Evolutionary conservation across 2,797 vertebrate species (phyloP).

Genomic region (Falco peregrinus): DNA sequence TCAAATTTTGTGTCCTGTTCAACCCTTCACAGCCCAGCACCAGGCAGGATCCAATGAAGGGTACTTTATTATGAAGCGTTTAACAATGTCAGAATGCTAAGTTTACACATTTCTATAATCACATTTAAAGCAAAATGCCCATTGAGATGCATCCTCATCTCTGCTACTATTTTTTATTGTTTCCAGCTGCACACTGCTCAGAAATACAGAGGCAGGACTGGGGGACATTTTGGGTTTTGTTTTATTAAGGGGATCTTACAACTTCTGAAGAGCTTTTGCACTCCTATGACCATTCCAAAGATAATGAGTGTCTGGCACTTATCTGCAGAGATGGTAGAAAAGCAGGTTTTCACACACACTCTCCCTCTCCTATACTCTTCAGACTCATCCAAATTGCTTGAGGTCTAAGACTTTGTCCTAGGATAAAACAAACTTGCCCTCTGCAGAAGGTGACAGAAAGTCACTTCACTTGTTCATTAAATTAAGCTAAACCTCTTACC

Average conservation of each 20-base stretch:
- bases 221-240: background rate
- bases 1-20: background rate
- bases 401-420: background rate
- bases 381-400: background rate
- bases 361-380: background rate
- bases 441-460: background rate
- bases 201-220: background rate
- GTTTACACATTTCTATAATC: background rate
- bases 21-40: background rate
- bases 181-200: background rate
- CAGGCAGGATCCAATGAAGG: background rate
- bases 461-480: background rate
- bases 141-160: background rate
- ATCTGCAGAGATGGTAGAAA: background rate
- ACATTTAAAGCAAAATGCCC: background rate
- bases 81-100: background rate
- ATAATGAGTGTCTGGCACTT: background rate
- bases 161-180: background rate
- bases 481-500: slow-evolving; percentile 79
- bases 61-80: background rate
- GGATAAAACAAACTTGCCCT: background rate
- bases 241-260: background rate
- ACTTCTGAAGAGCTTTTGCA: background rate
- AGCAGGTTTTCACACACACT: background rate
- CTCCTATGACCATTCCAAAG: background rate